Percentiles rank a stretch among this genome's conserved stretches.
phyloP scores from a whole-genome alignment of 2,113 vertebrate genomes.

The Echinops telfairi region DNA sequence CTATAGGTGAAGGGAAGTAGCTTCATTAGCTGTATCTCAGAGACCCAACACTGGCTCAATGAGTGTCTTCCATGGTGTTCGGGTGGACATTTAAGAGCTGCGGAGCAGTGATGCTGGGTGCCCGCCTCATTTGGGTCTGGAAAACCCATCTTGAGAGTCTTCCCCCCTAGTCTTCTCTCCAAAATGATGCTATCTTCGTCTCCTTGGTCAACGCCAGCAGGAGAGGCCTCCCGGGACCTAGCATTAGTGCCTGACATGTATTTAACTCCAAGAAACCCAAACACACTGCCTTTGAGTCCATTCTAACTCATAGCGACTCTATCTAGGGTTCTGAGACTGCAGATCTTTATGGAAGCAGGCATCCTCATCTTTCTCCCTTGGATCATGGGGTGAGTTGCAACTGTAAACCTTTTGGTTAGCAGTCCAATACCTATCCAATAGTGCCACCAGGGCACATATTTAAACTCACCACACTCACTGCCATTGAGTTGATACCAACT shows the following conservation, averaged over 20 bases:
- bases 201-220: not conserved
- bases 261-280: too few species aligned
- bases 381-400: too few species aligned
- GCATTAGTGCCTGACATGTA: not conserved
- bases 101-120: not conserved
- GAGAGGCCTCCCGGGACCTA: not conserved
- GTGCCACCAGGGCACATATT: too few species aligned
- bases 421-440: too few species aligned
- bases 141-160: not conserved
- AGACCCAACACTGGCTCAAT: not conserved
- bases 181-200: not conserved
- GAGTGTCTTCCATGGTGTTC: not conserved
- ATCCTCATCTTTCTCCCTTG: too few species aligned
- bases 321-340: too few species aligned
- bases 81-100: not conserved
- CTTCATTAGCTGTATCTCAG: not conserved
- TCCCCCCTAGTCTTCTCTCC: not conserved
- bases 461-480: too few species aligned
- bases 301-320: too few species aligned
- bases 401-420: too few species aligned
- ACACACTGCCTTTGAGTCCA: too few species aligned
- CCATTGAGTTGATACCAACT: too few species aligned
- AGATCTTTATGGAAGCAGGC: too few species aligned
- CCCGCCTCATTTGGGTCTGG: not conserved
- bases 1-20: not conserved